Evolutionary conservation across 2,113 vertebrate genomes (phyloP), one percentile per base, ranked within the genome.

Genomic region (Trochalopteron elliotii): DNA sequence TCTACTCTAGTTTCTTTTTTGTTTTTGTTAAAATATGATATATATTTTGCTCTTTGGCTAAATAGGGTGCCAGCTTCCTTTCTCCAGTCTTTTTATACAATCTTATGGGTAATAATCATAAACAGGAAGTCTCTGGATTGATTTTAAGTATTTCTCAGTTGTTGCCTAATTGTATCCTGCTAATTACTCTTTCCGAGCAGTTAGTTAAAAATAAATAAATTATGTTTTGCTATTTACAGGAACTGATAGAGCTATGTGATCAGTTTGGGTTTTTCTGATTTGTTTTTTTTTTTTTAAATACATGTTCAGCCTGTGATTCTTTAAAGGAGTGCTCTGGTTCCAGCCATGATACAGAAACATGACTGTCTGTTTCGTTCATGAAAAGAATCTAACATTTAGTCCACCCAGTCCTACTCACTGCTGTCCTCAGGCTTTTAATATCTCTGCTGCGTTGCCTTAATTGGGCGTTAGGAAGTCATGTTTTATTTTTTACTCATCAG

Each of bases 71-170:
- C 57, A 65, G 21, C 49, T 94, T 81, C 60, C 57, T 79, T 93
- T 87, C 49, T 83, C 15, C 67, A 76, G 45, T 93, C 20, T 65
- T 90, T 91, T 92, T 86, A 59, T 79, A 67, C 21, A 31, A 71
- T 76, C 70, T 55, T 91, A 25, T 31, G 75, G 67, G 4, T 90
- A 90, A 93, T 90, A 92, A 93, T 94, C 40, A 35, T 72, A 85
- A 92, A 87, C 67, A 93, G 94, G 80, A 83, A 96, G 39, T 71
- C 60, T 82, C 72, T 71, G 35, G 93, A 53, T 95, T 94, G 57
- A 91, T 96, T 60, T 90, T 96, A 96, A 94, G 83, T 94, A 92
- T 92, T 93, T 93, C 68, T 89, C 93, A 93, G 88, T 97, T 95
- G 63, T 96, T 94, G 75, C 74, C 74, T 97, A 91, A 96, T 94